Evolutionary conservation across 2,113 vertebrate species (phyloP), one percentile per base, ranked within the genome.

Genomic region (Urocynchramus pylzowi): DNA sequence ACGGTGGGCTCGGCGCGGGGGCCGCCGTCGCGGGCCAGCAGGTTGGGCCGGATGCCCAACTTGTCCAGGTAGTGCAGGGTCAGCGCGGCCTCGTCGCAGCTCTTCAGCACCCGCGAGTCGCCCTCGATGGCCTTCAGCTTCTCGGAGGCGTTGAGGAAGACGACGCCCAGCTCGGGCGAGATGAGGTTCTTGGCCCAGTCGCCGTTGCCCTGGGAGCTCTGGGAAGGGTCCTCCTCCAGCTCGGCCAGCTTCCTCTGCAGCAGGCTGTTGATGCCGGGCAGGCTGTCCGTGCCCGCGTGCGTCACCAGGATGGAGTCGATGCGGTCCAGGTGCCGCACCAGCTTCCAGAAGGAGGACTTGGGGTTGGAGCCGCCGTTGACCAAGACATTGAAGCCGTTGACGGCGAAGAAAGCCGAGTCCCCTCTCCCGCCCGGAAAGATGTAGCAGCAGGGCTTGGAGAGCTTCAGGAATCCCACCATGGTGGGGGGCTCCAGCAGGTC

Each of bases 361-460:
- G 98, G 97, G 91, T 99, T 99, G 1, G 99, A 99, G 19, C 99
- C 99, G 0, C 99, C 99, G 0, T 99, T 99, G 18, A 99, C 98
- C 94, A 99, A 54, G 5, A 99, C 88, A 1, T 99, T 99, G 94
- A 99, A 99, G 7, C 99, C 99, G 0, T 99, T 99, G 13, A 99
- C 98, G 0, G 99, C 98, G 3, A 99, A 99, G 89, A 99, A 99
- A 35, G 99, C 99, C 0, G 98, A 98, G 59, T 99, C 99, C 0
- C 99, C 99, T 10, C 98, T 96, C 20, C 99, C 99, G 0, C 99
- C 99, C 0, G 99, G 99, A 93, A 99, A 99, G 78, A 99, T 96
- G 70, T 99, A 99, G 98, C 99, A 99, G 98, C 99, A 99, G 4
- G 99, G 99, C 44, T 98, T 98, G 14, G 98, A 99, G 12, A 99